phyloP scores from a whole-genome alignment of 1,140 invertebrate species.

The Dreissena polymorpha region DNA sequence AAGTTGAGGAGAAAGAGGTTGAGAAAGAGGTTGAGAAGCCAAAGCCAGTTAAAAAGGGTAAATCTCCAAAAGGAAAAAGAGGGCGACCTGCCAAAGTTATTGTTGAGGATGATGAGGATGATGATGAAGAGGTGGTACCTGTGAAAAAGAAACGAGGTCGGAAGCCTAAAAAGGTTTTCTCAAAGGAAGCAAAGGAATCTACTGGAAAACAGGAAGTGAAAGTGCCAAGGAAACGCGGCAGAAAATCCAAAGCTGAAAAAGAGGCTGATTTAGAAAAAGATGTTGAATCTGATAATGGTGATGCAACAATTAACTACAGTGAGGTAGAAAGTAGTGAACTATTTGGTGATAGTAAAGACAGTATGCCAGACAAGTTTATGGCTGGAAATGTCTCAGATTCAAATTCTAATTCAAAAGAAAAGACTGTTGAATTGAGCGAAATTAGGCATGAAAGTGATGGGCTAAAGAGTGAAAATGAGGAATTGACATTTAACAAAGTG shows the following conservation, averaged over 20 bases:
- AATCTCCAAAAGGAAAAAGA: constrained; percentile 40
- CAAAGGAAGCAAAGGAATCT: constrained; percentile 9
- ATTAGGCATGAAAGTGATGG: constrained; percentile 34
- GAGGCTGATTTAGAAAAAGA: constrained; percentile 34
- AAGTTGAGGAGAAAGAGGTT: constrained; percentile 31
- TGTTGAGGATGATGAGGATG: constrained; percentile 39
- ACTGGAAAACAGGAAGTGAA: constrained; percentile 19
- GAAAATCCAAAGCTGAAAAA: constrained; percentile 41
- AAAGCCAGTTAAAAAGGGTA: constrained; percentile 38
- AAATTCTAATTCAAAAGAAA: background rate
- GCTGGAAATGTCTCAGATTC: background rate
- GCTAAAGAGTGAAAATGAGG: constrained; percentile 15
- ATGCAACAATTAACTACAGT: constrained; percentile 55
- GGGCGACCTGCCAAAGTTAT: constrained; percentile 28
- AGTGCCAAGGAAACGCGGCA: constrained; percentile 38
- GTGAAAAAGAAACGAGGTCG: constrained; percentile 18
- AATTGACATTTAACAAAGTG: constrained; percentile 24
- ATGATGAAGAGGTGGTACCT: constrained; percentile 18
- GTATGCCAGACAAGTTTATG: constrained; percentile 30
- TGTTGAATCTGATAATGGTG: constrained; percentile 43
- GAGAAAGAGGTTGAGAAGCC: constrained; percentile 39
- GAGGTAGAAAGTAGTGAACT: constrained; percentile 55
- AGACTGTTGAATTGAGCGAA: constrained; percentile 5
- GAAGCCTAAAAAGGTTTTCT: constrained; percentile 5
- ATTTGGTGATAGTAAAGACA: constrained; percentile 54